Percentiles rank a stretch among this genome's conserved stretches.
Evolutionary conservation across 2,888 invertebrate genomes (phyloP).

Genomic region (Chouioia cunea): DNA sequence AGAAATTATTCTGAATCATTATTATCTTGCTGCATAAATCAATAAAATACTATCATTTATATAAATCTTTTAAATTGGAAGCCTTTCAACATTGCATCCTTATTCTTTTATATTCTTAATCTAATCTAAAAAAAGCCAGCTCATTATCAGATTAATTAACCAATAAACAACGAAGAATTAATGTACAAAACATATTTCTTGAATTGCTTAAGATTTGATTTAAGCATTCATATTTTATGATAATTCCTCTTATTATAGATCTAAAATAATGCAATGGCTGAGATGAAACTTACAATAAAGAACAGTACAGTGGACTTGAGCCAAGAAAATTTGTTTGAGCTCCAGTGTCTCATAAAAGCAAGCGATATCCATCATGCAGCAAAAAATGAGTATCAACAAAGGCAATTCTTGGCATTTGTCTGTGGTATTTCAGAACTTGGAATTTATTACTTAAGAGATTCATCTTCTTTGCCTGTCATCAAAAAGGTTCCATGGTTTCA

Average conservation of each 20-base stretch:
- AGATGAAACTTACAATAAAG: slow-evolving; percentile 39
- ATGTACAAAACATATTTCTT: neutral
- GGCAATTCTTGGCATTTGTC: slow-evolving; percentile 61
- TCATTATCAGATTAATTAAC: too few relatives aligned
- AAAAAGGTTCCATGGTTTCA: slow-evolving; percentile 65
- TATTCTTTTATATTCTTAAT: too few relatives aligned
- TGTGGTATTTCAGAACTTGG: slow-evolving; percentile 61
- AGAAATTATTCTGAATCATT: neutral
- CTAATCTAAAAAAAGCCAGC: too few relatives aligned
- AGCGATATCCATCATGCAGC: slow-evolving; percentile 60
- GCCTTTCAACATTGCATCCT: too few relatives aligned
- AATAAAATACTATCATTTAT: too few relatives aligned
- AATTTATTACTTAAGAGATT: slow-evolving; percentile 60
- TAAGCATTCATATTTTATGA: neutral
- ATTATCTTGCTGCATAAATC: too few relatives aligned
- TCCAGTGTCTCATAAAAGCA: slow-evolving; percentile 63
- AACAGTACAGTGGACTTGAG: slow-evolving; percentile 41
- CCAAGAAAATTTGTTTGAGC: slow-evolving; percentile 56
- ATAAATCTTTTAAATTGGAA: too few relatives aligned
- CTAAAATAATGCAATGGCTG: slow-evolving; percentile 40
- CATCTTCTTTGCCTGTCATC: slow-evolving; percentile 55
- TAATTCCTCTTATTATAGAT: slow-evolving; percentile 13
- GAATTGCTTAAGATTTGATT: neutral
- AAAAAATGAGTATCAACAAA: slow-evolving; percentile 58
- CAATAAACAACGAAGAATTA: too few relatives aligned